Evolutionary conservation across 2,888 invertebrate genomes (phyloP), one percentile per base, ranked within the genome.

Genomic region (Branchellion lobata): DNA sequence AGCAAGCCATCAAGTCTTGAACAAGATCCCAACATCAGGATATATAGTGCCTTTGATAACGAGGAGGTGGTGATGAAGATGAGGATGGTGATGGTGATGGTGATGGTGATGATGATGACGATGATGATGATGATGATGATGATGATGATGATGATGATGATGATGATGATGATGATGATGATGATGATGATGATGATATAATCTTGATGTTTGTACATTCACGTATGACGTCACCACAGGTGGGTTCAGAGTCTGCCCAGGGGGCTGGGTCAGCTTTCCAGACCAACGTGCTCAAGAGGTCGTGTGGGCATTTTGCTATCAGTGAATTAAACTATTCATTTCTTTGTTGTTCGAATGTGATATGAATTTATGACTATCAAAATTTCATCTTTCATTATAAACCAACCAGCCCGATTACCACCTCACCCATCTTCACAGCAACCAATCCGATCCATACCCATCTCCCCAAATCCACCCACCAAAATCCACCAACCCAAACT

Each of bases 31-130:
- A 88, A 88, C 82, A 84, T 89, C 65, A 84, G 89, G 2, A 85
- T 89, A 82, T 87, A 88, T 57, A 86, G 87, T 76, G 86, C 89
- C 78, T 90, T 87, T 84, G 89, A 89, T 83, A 89, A 89, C 83
- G 89, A 89, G 82, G 89, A 89, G 86, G 88, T 88, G 5, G 11
- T 31, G 8, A 40, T 40, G 8, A 40, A 8, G 40, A 40, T 40
- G 18, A 33, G 27, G 72, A 36, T 73, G 24, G 24, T 76, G 61
- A 1, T 68, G 8, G 29, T 78, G 61, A n/a, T 34, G 34, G 29
- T 36, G 69, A 68, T 69, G 61, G 3, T 57, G 76, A 47, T 57
- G 29, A 47, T 57, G 76, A 47, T 57, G 76, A 57, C 5, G 76
- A 76, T 57, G 76, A 76, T 1, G 76, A 76, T 57, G 57, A 76